These are phyloP conservation scores for Gryon sp. DNA, from an alignment of 1,140 invertebrate genomes.

Conservation along the genomic window DNA sequence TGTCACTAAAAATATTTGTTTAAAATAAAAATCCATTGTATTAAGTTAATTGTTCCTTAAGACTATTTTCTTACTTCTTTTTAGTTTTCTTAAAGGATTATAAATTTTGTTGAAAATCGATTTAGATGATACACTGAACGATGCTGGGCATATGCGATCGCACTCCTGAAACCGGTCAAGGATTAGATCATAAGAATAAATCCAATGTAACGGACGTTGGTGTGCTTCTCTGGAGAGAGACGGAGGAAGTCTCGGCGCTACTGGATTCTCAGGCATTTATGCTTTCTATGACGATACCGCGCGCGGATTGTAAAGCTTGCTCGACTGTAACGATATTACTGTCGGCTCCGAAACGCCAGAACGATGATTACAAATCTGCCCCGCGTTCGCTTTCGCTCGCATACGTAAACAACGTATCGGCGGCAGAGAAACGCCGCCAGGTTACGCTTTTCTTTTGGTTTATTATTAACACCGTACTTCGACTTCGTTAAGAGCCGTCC, in stretches of 20 bases:
- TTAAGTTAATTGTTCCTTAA: too few relatives aligned
- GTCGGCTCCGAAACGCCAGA: constrained; percentile 25
- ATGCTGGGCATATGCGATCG: too few relatives aligned
- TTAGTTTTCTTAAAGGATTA: not conserved
- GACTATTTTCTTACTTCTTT: too few relatives aligned
- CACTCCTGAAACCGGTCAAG: constrained; percentile 71
- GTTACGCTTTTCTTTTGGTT: constrained; percentile 21
- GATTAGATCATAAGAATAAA: constrained; percentile 69
- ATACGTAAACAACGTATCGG: constrained; percentile 29
- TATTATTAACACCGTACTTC: constrained; percentile 17
- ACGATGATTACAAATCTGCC: constrained; percentile 47
- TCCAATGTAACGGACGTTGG: constrained; percentile 64
- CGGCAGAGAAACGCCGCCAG: constrained; percentile 6
- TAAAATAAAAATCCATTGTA: too few relatives aligned
- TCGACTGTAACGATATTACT: constrained; percentile 50
- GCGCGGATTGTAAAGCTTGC: constrained; percentile 35
- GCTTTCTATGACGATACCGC: constrained; percentile 45
- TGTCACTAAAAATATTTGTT: too few relatives aligned
- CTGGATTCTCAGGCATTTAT: constrained; percentile 56
- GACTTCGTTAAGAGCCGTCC: constrained; percentile 23
- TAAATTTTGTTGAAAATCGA: too few relatives aligned
- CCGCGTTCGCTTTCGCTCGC: constrained; percentile 56
- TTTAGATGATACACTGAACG: too few relatives aligned
- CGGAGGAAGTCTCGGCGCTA: constrained; percentile 52
- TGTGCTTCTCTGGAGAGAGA: constrained; percentile 42